Evolutionary conservation across 2,888 invertebrate genomes (phyloP).

Genomic region (Trisateles emortualis): DNA sequence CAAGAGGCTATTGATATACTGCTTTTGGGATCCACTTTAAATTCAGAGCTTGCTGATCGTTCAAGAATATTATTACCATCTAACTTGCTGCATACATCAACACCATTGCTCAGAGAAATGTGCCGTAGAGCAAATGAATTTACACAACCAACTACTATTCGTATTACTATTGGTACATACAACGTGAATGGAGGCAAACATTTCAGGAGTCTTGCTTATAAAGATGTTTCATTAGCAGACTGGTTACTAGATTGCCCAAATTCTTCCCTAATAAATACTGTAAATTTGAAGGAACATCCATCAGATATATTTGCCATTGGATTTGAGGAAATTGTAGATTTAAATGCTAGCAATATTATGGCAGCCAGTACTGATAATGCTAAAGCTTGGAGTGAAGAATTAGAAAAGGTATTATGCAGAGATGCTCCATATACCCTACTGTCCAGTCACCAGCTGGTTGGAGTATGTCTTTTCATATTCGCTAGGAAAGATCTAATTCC

Average conservation of each 20-base stretch:
- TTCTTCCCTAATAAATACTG: constrained; percentile 77
- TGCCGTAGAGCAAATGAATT: constrained; percentile 94
- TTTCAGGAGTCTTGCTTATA: constrained; percentile 98
- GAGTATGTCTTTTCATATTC: constrained; percentile 98
- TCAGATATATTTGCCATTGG: constrained; percentile 99
- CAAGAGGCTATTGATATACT: constrained; percentile 99
- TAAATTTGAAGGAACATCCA: constrained; percentile 86
- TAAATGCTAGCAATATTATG: constrained; percentile 99
- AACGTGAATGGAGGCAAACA: constrained; percentile 99
- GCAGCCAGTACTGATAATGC: constrained; percentile 97
- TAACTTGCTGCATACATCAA: constrained; percentile 95
- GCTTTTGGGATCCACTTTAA: constrained; percentile 95
- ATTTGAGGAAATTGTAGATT: constrained; percentile 99
- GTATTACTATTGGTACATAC: constrained; percentile 97
- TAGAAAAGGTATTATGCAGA: constrained; percentile 96
- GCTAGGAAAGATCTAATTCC: constrained; percentile 96
- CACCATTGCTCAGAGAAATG: constrained; percentile 93
- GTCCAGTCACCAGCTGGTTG: constrained; percentile 98
- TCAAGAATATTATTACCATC: constrained; percentile 95
- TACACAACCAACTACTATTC: constrained; percentile 89
- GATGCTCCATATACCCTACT: constrained; percentile 95
- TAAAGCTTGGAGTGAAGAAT: constrained; percentile 97
- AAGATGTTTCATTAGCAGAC: constrained; percentile 94
- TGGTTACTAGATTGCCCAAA: constrained; percentile 96
- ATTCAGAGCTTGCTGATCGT: constrained; percentile 96